A percentile compares a stretch with the other conserved stretches of the same genome.
Evolutionary conservation across 2,113 vertebrate genomes (phyloP).

Genomic region (Acrocephalus arundinaceus): DNA sequence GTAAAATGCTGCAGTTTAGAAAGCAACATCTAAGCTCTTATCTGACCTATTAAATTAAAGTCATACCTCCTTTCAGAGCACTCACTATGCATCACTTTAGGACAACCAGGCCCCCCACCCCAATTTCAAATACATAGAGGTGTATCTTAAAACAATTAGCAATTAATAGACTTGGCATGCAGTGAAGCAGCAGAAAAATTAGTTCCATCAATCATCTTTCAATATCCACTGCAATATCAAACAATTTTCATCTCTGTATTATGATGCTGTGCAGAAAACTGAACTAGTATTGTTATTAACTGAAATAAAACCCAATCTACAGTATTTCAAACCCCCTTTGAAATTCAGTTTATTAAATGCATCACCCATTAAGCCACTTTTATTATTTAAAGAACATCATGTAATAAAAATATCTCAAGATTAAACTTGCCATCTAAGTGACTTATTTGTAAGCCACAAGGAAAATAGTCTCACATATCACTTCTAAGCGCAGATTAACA

Average conservation of each 20-base stretch:
- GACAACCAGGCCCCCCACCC: not conserved
- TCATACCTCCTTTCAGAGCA: not conserved
- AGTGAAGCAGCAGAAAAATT: not conserved
- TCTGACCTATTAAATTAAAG: not conserved
- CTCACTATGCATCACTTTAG: not conserved
- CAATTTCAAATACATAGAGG: not conserved
- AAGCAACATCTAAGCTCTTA: not conserved
- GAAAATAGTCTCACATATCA: not conserved
- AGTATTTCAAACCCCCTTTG: constrained; percentile 23
- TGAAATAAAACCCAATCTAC: constrained; percentile 1
- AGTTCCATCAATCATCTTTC: not conserved
- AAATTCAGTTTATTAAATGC: constrained; percentile 27
- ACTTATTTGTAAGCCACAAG: not conserved
- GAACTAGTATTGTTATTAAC: not conserved
- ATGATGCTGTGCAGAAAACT: not conserved
- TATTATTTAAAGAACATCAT: constrained; percentile 40
- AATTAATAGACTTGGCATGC: not conserved
- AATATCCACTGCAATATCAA: not conserved
- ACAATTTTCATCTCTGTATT: not conserved
- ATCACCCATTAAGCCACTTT: constrained; percentile 39
- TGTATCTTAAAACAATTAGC: constrained; percentile 13
- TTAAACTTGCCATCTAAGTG: constrained; percentile 26
- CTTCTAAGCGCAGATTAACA: not conserved
- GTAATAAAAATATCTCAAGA: constrained; percentile 29
- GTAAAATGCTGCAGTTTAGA: not conserved